Evolutionary conservation across 2,113 vertebrate species (phyloP).

Genomic region (Genyomyrus donnyi): DNA sequence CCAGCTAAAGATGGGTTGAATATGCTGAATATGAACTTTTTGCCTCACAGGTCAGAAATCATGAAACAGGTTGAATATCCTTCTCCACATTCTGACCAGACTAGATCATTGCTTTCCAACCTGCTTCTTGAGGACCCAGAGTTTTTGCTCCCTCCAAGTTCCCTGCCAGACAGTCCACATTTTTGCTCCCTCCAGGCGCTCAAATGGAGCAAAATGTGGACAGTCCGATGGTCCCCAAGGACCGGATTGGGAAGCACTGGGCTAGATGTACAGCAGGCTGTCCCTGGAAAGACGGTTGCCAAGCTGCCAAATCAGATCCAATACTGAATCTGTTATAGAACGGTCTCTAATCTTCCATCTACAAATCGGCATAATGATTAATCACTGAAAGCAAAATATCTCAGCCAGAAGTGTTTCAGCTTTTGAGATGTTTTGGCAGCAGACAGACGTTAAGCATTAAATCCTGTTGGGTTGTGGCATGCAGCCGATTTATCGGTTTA

Average conservation of each 20-base stretch:
- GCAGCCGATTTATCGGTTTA: neutral
- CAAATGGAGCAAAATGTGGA: neutral
- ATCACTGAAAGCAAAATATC: constrained; percentile 37
- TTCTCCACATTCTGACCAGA: neutral
- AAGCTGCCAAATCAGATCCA: constrained; percentile 34
- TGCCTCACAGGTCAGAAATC: neutral
- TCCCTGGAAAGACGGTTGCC: constrained; percentile 10
- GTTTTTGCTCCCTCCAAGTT: neutral
- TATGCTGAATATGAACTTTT: neutral
- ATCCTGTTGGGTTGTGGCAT: constrained; percentile 8
- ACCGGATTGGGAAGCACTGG: neutral
- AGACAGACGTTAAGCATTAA: constrained; percentile 19
- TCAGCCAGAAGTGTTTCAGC: constrained; percentile 22
- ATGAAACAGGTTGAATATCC: neutral
- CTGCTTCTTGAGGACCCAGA: neutral
- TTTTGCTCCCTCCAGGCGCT: neutral
- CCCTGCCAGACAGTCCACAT: neutral
- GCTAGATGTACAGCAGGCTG: constrained; percentile 10
- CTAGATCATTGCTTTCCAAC: neutral
- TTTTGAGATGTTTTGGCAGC: constrained; percentile 28
- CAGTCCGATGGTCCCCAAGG: neutral
- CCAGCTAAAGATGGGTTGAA: neutral
- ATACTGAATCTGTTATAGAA: constrained; percentile 32
- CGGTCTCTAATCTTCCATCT: constrained; percentile 38
- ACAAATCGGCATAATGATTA: constrained; percentile 52